Conservation (phyloP, 2,797 vertebrate genomes). For the Valencia hispanica region DNA sequence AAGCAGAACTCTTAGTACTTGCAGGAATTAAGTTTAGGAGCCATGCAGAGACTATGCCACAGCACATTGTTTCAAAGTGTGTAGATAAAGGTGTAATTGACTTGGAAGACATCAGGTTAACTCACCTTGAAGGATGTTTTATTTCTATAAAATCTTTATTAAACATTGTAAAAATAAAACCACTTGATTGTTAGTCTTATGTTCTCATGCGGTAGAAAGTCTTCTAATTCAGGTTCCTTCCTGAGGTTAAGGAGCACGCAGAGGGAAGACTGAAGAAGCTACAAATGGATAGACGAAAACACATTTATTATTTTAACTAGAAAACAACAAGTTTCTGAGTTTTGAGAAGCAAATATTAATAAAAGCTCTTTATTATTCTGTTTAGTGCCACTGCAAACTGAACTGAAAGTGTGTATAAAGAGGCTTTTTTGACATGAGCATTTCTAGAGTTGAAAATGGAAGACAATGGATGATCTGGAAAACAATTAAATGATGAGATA, state of each 20-base stretch:
- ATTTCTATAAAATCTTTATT: constrained; percentile 64
- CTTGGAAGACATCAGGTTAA: constrained; percentile 59
- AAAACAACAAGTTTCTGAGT: constrained; percentile 11
- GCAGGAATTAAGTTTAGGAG: constrained; percentile 47
- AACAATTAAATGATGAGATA: constrained; percentile 23
- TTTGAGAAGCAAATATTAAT: constrained; percentile 9
- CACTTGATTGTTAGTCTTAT: constrained; percentile 61
- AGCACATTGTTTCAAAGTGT: constrained; percentile 45
- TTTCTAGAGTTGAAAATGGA: background rate
- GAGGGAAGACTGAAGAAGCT: constrained; percentile 91
- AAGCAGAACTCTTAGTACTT: constrained; percentile 32
- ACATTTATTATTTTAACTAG: constrained; percentile 49
- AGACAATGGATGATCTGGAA: constrained; percentile 18
- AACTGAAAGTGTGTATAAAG: constrained; percentile 3
- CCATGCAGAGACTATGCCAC: constrained; percentile 74
- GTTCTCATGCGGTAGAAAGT: constrained; percentile 75
- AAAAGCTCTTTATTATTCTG: constrained; percentile 14
- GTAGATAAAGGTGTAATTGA: constrained; percentile 46
- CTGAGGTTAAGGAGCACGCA: constrained; percentile 87
- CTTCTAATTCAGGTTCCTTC: constrained; percentile 91
- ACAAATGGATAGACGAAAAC: constrained; percentile 70
- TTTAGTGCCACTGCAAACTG: constrained; percentile 13
- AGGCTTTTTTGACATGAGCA: constrained; percentile 2
- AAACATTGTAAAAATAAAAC: constrained; percentile 68
- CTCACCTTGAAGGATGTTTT: constrained; percentile 36